phyloP scores from a whole-genome alignment of 2,797 vertebrate species.

The Pyrrhura leucotis region DNA sequence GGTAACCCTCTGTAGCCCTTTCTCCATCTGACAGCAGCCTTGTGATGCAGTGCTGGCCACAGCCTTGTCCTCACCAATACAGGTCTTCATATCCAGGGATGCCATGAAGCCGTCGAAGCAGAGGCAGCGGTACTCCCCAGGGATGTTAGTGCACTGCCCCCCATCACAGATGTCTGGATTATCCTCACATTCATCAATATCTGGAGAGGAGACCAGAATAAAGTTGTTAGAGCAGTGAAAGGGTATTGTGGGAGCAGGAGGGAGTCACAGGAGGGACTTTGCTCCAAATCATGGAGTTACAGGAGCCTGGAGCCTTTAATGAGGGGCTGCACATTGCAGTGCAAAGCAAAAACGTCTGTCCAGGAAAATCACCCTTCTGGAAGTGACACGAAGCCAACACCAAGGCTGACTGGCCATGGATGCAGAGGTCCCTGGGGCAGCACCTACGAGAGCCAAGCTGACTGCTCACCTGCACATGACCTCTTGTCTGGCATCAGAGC shows the following conservation, averaged over 20 bases:
- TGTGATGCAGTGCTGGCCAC: accelerated
- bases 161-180: constrained; percentile 90
- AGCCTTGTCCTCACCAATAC: constrained; percentile 83
- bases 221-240: not conserved
- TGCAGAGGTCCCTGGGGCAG: not conserved
- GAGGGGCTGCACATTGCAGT: accelerated
- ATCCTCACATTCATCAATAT: constrained; percentile 94
- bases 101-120: constrained; percentile 93
- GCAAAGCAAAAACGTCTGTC: not conserved
- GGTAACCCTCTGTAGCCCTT: not conserved
- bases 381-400: not conserved
- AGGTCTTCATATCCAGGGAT: constrained; percentile 90
- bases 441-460: accelerated
- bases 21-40: not conserved
- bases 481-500: constrained; percentile 89
- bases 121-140: constrained; percentile 90
- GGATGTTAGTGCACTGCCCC: constrained; percentile 92
- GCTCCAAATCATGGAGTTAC: accelerated
- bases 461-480: constrained; percentile 83
- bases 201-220: constrained; percentile 64
- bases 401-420: accelerated
- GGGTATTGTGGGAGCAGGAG: not conserved
- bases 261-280: not conserved
- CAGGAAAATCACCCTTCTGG: not conserved
- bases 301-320: not conserved